Percentiles rank a stretch among this genome's conserved stretches.
phyloP scores from a whole-genome alignment of 2,113 vertebrate genomes.

The Cnemophilus loriae region DNA sequence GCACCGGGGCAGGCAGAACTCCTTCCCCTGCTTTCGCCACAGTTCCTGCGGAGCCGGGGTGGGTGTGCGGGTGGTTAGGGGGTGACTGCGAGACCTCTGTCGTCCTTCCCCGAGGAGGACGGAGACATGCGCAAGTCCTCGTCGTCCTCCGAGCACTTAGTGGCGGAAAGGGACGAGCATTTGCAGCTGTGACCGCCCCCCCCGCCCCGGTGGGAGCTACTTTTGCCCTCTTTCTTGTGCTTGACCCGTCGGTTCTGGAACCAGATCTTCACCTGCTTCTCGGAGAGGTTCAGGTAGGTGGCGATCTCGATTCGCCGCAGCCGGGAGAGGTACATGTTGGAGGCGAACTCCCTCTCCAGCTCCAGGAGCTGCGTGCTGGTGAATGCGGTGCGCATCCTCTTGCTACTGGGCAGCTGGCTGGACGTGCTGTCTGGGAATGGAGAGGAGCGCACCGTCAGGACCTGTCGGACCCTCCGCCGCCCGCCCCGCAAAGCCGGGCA shows the following conservation, averaged over 20 bases:
- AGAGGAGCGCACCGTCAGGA: background rate
- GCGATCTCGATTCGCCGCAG: slow-evolving; percentile 98
- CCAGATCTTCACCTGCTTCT: slow-evolving; percentile 99
- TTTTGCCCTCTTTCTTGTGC: slow-evolving; percentile 98
- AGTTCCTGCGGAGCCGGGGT: background rate
- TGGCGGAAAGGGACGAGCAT: slow-evolving; percentile 86
- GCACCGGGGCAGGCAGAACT: background rate
- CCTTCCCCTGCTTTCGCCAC: background rate
- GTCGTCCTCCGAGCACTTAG: slow-evolving; percentile 90
- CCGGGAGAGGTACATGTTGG: slow-evolving; percentile 98
- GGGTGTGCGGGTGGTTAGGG: slow-evolving; percentile 57
- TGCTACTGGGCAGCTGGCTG: slow-evolving; percentile 93
- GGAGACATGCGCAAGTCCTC: slow-evolving; percentile 91
- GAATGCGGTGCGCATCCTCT: slow-evolving; percentile 98
- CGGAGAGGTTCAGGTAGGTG: slow-evolving; percentile 97
- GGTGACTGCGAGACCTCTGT: slow-evolving; percentile 88
- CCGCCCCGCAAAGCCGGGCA: background rate
- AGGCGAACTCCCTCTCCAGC: slow-evolving; percentile 96
- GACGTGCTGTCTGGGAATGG: slow-evolving; percentile 83
- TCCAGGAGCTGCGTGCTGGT: slow-evolving; percentile 98
- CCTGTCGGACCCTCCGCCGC: background rate
- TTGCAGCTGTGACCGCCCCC: slow-evolving; percentile 83
- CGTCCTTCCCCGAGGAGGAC: slow-evolving; percentile 93
- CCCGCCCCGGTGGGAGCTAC: slow-evolving; percentile 76
- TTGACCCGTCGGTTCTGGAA: slow-evolving; percentile 98